phyloP scores from a whole-genome alignment of 2,113 vertebrate species.

The Perognathus longimembris region DNA sequence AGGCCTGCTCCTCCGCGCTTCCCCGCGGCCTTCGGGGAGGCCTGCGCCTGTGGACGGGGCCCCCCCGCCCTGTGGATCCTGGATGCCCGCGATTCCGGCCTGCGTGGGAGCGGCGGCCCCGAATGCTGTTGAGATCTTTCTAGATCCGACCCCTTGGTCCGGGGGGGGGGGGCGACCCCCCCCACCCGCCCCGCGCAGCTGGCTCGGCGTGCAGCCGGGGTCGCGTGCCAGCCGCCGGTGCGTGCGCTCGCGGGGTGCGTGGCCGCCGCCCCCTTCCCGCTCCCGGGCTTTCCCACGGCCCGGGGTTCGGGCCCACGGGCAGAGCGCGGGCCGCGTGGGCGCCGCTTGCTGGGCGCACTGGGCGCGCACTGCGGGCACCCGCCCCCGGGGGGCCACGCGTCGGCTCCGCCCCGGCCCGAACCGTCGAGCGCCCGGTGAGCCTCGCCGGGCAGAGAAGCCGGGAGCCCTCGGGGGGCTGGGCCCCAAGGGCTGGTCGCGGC shows the following conservation, averaged over 20 bases:
- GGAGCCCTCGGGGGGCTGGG: background rate
- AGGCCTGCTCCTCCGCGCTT: no score
- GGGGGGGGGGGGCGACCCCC: no score
- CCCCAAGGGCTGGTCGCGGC: no score
- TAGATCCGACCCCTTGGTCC: rapidly evolving
- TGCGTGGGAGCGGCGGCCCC: rapidly evolving
- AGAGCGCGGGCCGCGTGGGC: rapidly evolving
- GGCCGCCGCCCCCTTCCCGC: no score
- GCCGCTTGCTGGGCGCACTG: no score
- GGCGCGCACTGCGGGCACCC: no score
- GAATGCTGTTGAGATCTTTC: background rate
- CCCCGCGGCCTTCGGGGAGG: no score
- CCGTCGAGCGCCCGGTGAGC: background rate
- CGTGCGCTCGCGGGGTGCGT: rapidly evolving
- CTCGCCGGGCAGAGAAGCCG: background rate
- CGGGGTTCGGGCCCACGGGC: background rate
- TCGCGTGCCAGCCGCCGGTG: rapidly evolving
- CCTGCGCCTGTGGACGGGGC: no score
- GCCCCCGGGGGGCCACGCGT: background rate
- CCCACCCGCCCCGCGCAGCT: rapidly evolving
- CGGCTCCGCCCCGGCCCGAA: background rate
- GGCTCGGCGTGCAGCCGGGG: background rate
- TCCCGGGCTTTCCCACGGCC: background rate
- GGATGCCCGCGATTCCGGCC: rapidly evolving
- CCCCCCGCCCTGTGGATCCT: no score